phyloP scores from a whole-genome alignment of 64 coral and sea anemone species.

The Montipora efflorescens region DNA sequence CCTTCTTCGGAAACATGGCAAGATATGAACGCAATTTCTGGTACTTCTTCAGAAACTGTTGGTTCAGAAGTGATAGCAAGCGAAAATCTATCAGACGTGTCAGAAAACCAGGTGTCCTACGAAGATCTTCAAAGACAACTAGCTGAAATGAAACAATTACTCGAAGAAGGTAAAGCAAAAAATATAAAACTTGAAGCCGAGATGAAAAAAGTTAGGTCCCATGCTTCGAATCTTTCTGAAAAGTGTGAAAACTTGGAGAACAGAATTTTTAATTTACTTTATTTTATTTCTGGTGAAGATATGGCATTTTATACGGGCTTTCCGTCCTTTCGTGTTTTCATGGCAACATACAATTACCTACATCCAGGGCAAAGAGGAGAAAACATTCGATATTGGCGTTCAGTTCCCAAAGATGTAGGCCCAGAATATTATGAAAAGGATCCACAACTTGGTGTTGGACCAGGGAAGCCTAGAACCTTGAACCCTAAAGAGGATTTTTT shows the following conservation, averaged over 20 bases:
- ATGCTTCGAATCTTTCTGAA: constrained; percentile 22
- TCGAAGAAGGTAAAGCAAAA: constrained; percentile 4
- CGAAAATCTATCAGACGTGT: not conserved
- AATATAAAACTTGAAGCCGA: constrained; percentile 12
- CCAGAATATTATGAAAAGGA: constrained; percentile 24
- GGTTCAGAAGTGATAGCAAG: not conserved
- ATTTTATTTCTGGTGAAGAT: constrained; percentile 32
- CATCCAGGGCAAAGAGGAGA: not conserved
- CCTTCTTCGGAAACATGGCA: constrained; percentile 1
- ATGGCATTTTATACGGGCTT: constrained; percentile 55
- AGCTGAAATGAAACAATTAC: constrained; percentile 21
- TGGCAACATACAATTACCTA: constrained; percentile 12
- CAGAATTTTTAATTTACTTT: constrained; percentile 25
- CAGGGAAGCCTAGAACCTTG: constrained; percentile 28
- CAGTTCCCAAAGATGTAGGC: constrained; percentile 7
- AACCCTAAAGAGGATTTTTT: constrained; percentile 32
- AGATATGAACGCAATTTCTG: not conserved
- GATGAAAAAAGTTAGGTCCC: constrained; percentile 36
- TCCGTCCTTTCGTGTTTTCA: constrained; percentile 27
- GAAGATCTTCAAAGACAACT: constrained; percentile 43
- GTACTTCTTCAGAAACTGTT: constrained; percentile 41
- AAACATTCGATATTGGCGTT: constrained; percentile 23
- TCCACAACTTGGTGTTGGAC: constrained; percentile 12
- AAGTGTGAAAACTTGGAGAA: constrained; percentile 47
- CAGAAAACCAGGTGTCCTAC: constrained; percentile 8